Base-by-base conservation (phyloP, 2,113 vertebrate species). In the Cervus canadensis region DNA sequence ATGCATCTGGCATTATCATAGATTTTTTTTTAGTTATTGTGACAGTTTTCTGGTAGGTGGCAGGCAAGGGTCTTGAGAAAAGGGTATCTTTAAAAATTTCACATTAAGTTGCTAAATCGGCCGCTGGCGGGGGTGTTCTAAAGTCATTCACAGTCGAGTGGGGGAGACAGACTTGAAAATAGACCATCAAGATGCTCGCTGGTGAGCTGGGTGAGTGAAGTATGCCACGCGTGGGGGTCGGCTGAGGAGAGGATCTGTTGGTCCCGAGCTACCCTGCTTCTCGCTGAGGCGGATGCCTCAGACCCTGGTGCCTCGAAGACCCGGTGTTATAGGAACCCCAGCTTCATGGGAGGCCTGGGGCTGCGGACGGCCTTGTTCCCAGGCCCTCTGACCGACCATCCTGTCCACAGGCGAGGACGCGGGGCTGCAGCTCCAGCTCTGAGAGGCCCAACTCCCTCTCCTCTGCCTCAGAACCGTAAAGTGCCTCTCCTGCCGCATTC, bases 101-200 rank as follows among this genome's bases (percentile, higher is more conserved):
- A 89, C 90, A 79, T 28, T 40, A 81, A 91, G 89, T 92, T 95
- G 92, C 96, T 97, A 94, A 96, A 96, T 89, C 1, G 81, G 94
- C 95, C 81, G 9, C 74, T 0, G 82, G 96, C 74, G 90, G 90
- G 92, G 93, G 95, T 78, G 96, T 95, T 94, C 88, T 82, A 23
- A 90, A 98, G 95, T 95, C 97, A 94, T 30, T 91, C 93, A 36
- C 50, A 59, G 89, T 76, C 6, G 54, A 78, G 95, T 87, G 45
- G 85, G 96, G 92, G 94, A 96, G 94, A 89, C 67, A 64, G 91
- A 91, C 93, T 26, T 91, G 97, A 94, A 95, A 95, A 97, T 28
- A 97, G 95, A 90, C 87, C 84, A 45, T 81, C 94, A 83, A 88
- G 97, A 95, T 95, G 96, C 88, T 84, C 1, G 23, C 71, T 71